Evolutionary conservation across 2,113 vertebrate species (phyloP).

Genomic region (Tachycineta bicolor): DNA sequence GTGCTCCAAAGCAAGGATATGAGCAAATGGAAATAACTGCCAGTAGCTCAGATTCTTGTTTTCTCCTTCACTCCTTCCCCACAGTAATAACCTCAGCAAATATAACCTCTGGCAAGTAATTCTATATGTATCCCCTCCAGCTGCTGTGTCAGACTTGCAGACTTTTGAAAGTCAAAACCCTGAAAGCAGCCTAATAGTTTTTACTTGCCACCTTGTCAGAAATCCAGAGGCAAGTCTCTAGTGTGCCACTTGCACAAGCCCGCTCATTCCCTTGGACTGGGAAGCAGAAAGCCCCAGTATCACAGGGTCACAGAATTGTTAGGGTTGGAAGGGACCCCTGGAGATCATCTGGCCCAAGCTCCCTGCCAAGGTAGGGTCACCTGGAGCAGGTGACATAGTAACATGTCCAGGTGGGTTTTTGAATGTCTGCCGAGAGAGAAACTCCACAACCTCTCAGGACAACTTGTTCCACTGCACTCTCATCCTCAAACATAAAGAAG

Average conservation of each 20-base stretch:
- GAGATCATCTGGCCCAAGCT: neutral
- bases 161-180: neutral
- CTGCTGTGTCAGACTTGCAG: constrained; percentile 21
- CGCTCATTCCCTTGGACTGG: neutral
- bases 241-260: neutral
- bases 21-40: constrained; percentile 9
- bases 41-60: neutral
- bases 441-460: neutral
- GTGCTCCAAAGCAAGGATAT: neutral
- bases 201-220: neutral
- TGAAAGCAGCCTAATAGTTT: neutral
- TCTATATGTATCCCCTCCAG: neutral
- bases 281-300: neutral
- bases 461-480: neutral
- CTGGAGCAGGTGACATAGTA: neutral
- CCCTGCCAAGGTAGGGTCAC: too few species aligned
- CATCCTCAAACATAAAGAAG: neutral
- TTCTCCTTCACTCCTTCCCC: neutral
- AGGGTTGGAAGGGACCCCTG: neutral
- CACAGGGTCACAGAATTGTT: neutral
- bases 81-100: constrained; percentile 5
- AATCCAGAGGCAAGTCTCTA: neutral
- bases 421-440: neutral
- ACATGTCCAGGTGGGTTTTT: neutral
- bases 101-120: neutral